Evolutionary conservation across 2,113 vertebrate species (phyloP), one percentile per base, ranked within the genome.

Genomic region (Pygoscelis antarcticus): DNA sequence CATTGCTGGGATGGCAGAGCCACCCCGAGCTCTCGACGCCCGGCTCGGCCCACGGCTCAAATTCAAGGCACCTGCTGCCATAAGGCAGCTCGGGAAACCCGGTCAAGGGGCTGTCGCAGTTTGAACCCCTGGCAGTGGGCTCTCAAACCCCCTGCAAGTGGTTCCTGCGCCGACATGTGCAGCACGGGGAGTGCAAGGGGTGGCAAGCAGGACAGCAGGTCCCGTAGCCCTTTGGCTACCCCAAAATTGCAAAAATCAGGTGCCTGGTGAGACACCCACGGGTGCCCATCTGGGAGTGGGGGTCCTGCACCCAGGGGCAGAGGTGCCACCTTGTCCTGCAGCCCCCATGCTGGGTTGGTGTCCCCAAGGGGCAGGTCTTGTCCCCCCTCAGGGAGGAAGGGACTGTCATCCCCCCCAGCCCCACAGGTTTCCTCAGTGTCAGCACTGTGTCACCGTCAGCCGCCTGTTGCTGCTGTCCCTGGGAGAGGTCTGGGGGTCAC

Each of bases 1-100:
- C 64, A 87, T 96, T 97, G 91, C 83, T 96, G 90, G 75, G 87
- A 95, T 93, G 96, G 57, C 90, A 83, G 40, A 68, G 58, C 80
- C 60, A 32, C 34, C 38, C 66, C 4, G 6, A 89, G 83, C 54
- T 83, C 74, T 90, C 4, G 16, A 38, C 19, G 8, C 58, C 51
- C 9, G 19, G 13, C 30, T 14, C 18, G 7, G 57, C 38, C 60
- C 42, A 30, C 12, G 4, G 74, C 92, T 97, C 88, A 61, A 68
- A 93, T 97, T 90, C 87, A 44, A 55, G 83, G 81, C 95, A 89
- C 84, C 97, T 96, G 93, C 66, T 87, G 46, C 38, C 40, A 46
- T 12, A 38, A 91, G 81, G 84, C 58, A 62, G 77, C 36, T 58
- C 2, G 1, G 52, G 85, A 96, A 79, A 40, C 74, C 79, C 1